Conservation (phyloP, 92 coral and sea anemone genomes). For the Palythoa grandiflora region DNA sequence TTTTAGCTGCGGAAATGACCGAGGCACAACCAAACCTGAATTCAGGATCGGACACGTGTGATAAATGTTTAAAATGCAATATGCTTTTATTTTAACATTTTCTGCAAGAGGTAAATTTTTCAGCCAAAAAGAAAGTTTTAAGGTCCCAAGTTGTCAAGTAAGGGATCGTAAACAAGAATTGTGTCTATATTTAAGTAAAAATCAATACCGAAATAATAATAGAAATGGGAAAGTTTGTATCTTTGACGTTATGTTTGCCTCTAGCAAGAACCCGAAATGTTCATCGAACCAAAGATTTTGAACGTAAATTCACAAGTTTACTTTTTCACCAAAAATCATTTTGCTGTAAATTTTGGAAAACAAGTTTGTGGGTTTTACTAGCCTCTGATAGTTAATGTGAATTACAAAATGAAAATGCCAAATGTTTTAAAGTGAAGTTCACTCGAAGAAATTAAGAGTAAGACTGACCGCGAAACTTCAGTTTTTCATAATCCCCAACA, state of each 20-base stretch:
- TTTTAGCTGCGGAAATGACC: neutral
- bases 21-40: neutral
- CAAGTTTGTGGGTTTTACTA: neutral
- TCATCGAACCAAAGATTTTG: neutral
- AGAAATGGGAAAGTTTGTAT: neutral
- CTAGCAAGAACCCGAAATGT: too few relatives aligned
- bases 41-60: conserved; percentile 53
- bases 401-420: neutral
- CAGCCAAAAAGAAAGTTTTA: neutral
- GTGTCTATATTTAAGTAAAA: neutral
- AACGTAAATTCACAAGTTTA: neutral
- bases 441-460: neutral
- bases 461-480: neutral
- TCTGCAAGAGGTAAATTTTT: conserved; percentile 2
- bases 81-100: conserved; percentile 56
- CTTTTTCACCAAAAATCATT: neutral
- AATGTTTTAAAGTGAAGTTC: neutral
- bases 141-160: neutral
- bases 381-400: neutral
- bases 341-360: neutral
- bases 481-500: neutral
- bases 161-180: neutral
- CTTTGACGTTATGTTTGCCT: too few relatives aligned
- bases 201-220: neutral
- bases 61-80: conserved; percentile 71